These are phyloP conservation scores for Luperina testacea DNA, from an alignment of 2,888 invertebrate species.

Conservation along the genomic window DNA sequence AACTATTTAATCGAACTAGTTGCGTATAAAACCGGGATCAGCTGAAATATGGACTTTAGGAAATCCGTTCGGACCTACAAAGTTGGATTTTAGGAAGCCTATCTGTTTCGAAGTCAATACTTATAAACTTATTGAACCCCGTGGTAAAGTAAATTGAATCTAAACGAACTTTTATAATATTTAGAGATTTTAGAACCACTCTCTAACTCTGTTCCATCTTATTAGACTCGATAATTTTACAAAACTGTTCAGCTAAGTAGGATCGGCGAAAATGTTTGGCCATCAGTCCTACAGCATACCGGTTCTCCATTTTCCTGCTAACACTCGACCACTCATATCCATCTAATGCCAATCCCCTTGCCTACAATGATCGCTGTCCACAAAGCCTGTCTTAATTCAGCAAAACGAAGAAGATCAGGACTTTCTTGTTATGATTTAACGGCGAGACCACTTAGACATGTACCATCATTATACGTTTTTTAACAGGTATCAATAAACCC, in stretches of 20 bases:
- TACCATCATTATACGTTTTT: not conserved
- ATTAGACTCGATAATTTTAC: not conserved
- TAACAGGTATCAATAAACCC: slow-evolving; percentile 32
- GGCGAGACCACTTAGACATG: not conserved
- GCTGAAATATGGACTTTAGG: too few species aligned
- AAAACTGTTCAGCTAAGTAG: not conserved
- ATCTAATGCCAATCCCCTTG: not conserved
- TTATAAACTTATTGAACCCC: not conserved
- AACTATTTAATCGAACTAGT: slow-evolving; percentile 5
- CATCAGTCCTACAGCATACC: not conserved
- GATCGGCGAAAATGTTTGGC: not conserved
- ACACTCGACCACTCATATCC: not conserved
- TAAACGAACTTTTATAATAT: not conserved
- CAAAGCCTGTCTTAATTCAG: not conserved
- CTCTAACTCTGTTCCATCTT: not conserved
- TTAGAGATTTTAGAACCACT: not conserved
- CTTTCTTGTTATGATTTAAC: not conserved
- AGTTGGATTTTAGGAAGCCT: too few species aligned
- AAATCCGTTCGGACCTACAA: too few species aligned
- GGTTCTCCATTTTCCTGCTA: not conserved
- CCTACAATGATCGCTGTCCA: too few species aligned
- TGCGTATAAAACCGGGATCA: not conserved
- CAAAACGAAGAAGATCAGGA: not conserved
- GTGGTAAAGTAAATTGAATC: not conserved
- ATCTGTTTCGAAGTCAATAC: not conserved